Conservation (phyloP, 2,797 vertebrate genomes). For the Peromyscus nudipes region DNA sequence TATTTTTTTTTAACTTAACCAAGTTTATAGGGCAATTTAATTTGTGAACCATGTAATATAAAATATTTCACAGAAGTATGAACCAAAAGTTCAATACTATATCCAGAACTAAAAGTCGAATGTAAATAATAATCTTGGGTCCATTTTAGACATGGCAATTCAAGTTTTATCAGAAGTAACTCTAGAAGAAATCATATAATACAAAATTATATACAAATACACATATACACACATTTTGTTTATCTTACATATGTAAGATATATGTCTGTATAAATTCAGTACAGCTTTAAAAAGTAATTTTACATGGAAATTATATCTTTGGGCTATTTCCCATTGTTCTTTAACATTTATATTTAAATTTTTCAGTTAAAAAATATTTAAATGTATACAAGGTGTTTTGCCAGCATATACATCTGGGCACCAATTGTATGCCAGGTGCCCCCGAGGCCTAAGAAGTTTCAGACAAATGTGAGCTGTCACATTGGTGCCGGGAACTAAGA, state of each 20-base stretch:
- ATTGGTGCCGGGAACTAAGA: neutral
- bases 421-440: neutral
- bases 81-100: slow-evolving; percentile 5
- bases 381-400: neutral
- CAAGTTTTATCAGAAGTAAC: slow-evolving; percentile 46
- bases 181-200: neutral
- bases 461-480: neutral
- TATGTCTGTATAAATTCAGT: neutral
- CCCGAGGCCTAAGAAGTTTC: neutral
- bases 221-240: neutral
- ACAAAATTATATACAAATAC: neutral
- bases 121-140: neutral
- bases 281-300: slow-evolving; percentile 53
- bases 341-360: slow-evolving; percentile 39
- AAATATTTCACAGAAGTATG: slow-evolving; percentile 33
- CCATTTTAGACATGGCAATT: neutral
- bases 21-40: slow-evolving; percentile 59
- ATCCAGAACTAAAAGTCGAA: neutral
- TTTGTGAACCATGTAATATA: neutral
- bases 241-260: neutral
- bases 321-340: slow-evolving; percentile 34
- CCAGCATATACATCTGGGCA: too few species aligned
- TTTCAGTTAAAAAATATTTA: neutral
- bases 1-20: neutral
- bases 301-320: slow-evolving; percentile 20